Evolutionary conservation across 2,888 invertebrate species (phyloP).

Genomic region (Bellardia pandia): DNA sequence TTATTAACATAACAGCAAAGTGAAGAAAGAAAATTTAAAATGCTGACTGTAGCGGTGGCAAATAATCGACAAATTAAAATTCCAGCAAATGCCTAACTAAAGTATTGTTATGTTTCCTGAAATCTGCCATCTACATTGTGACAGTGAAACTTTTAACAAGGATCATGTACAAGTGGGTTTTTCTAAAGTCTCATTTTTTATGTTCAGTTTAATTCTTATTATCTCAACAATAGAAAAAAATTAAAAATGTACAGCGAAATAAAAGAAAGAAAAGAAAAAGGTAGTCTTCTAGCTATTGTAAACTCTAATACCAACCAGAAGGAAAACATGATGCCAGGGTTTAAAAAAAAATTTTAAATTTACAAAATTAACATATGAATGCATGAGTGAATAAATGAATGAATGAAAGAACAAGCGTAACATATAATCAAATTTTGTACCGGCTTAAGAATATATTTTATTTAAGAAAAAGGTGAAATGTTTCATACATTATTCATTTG

Average conservation of each 20-base stretch:
- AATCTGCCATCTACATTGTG: constrained; percentile 1
- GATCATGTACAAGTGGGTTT: constrained; percentile 61
- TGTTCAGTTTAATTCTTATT: constrained; percentile 53
- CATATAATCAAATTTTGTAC: constrained; percentile 58
- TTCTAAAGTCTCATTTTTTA: constrained; percentile 40
- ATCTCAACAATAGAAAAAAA: constrained; percentile 49
- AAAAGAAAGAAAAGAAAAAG: neutral
- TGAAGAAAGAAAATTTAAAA: neutral
- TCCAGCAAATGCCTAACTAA: constrained; percentile 18
- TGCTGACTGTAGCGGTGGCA: constrained; percentile 13
- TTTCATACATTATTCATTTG: constrained; percentile 50
- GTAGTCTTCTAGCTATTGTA: neutral
- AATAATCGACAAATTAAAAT: neutral
- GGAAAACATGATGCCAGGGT: constrained; percentile 57
- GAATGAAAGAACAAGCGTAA: constrained; percentile 47
- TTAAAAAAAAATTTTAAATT: constrained; percentile 44
- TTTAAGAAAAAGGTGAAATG: constrained; percentile 55
- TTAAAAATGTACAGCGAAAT: constrained; percentile 36
- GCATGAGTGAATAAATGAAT: constrained; percentile 40
- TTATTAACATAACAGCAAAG: neutral
- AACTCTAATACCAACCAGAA: constrained; percentile 54
- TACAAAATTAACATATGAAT: constrained; percentile 71
- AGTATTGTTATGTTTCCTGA: neutral
- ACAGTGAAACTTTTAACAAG: constrained; percentile 55
- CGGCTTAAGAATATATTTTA: neutral